These are phyloP conservation scores for Drosophila aldrichi DNA, from an alignment of 2,888 invertebrate species.

Conservation along the genomic window DNA sequence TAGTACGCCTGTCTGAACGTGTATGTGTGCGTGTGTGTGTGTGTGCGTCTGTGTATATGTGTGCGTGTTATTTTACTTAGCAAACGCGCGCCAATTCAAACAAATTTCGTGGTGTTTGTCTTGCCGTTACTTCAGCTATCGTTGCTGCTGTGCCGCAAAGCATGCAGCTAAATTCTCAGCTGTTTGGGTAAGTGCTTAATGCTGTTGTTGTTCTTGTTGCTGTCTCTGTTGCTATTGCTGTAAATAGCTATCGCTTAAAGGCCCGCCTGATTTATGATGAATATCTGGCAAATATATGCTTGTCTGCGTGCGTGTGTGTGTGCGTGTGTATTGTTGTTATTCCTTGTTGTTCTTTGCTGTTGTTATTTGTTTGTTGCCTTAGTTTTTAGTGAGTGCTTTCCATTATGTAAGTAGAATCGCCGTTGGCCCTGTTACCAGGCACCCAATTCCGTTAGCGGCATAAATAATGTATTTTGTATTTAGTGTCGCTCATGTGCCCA, in stretches of 20 bases:
- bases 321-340: slow-evolving; percentile 20
- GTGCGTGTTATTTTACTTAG: slow-evolving; percentile 15
- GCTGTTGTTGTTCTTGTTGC: slow-evolving; percentile 10
- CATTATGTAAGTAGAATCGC: slow-evolving; percentile 51
- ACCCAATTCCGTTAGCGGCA: slow-evolving; percentile 32
- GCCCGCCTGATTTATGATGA: slow-evolving; percentile 38
- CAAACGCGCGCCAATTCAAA: slow-evolving; percentile 49
- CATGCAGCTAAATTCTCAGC: slow-evolving; percentile 48
- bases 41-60: not conserved
- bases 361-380: slow-evolving; percentile 32
- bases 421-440: slow-evolving; percentile 47
- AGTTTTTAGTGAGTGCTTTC: slow-evolving; percentile 27
- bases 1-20: not conserved
- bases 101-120: slow-evolving; percentile 27
- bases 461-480: slow-evolving; percentile 34
- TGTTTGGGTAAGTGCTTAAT: slow-evolving; percentile 36
- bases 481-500: slow-evolving; percentile 6
- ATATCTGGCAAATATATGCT: slow-evolving; percentile 14
- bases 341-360: slow-evolving; percentile 16
- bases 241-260: slow-evolving; percentile 10
- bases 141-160: slow-evolving; percentile 33
- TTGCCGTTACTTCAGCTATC: slow-evolving; percentile 20
- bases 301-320: slow-evolving; percentile 7
- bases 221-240: not conserved
- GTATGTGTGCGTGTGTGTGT: not conserved